Evolutionary conservation across 2,888 invertebrate genomes (phyloP).

Genomic region (Polydrusus pterygomalis): DNA sequence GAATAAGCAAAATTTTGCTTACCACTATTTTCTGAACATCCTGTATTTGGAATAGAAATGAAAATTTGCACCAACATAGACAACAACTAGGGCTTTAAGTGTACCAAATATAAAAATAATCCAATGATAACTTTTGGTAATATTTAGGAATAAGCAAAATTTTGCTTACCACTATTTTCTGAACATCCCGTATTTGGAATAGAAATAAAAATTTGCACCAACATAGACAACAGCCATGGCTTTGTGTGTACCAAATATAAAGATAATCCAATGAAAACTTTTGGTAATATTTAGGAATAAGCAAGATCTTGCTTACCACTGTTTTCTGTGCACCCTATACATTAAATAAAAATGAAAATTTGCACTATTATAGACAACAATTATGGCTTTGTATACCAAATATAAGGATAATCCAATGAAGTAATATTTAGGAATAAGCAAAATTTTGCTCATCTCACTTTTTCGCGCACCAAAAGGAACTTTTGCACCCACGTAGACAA

Average conservation of each 20-base stretch:
- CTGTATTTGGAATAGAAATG: background rate
- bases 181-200: background rate
- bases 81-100: background rate
- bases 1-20: slow-evolving; percentile 1
- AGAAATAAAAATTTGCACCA: too few relatives aligned
- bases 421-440: background rate
- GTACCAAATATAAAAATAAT: background rate
- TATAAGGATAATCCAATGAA: background rate
- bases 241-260: too few relatives aligned
- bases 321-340: background rate
- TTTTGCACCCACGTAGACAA: background rate
- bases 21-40: background rate
- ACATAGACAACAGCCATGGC: too few relatives aligned
- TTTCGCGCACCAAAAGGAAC: background rate
- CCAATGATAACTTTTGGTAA: background rate
- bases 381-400: too few relatives aligned
- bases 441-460: background rate
- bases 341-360: background rate
- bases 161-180: slow-evolving; percentile 2
- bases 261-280: background rate
- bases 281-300: background rate
- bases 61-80: too few relatives aligned
- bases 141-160: background rate
- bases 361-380: too few relatives aligned
- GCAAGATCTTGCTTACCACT: background rate